Evolutionary conservation across 2,113 vertebrate species (phyloP).

Genomic region (Anthoscopus minutus): DNA sequence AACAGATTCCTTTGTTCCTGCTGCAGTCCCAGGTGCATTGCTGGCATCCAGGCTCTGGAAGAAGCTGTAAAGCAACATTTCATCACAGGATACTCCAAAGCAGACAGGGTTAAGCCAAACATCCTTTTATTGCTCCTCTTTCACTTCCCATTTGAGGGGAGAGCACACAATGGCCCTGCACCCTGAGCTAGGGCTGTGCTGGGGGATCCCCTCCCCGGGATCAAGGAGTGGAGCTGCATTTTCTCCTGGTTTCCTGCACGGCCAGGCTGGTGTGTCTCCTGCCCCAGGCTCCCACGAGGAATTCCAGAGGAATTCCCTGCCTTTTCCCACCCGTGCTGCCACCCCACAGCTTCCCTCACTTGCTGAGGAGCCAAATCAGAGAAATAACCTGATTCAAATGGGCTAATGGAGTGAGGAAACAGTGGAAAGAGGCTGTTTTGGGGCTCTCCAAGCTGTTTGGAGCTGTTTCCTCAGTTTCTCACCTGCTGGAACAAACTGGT

Average conservation of each 20-base stretch:
- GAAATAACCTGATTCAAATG: accelerated
- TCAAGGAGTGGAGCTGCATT: background rate
- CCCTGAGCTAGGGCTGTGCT: background rate
- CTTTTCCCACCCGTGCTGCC: background rate
- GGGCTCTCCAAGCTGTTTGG: background rate
- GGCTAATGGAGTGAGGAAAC: accelerated
- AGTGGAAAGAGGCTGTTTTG: background rate
- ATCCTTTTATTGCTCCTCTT: constrained; percentile 5
- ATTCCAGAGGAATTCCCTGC: background rate
- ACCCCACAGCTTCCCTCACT: accelerated
- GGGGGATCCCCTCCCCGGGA: background rate
- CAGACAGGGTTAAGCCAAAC: constrained; percentile 40
- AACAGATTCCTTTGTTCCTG: background rate
- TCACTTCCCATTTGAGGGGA: constrained; percentile 8
- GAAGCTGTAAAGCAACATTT: background rate
- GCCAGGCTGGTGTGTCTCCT: background rate
- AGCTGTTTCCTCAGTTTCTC: background rate
- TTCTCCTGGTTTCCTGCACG: accelerated
- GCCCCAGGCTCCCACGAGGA: background rate
- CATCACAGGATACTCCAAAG: constrained; percentile 14
- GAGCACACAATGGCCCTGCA: background rate
- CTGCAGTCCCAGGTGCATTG: background rate
- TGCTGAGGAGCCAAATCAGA: background rate
- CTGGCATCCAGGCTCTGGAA: background rate
- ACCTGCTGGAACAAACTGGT: background rate